Conservation (phyloP, 2,888 invertebrate genomes). For the Hemaris fuciformis region DNA sequence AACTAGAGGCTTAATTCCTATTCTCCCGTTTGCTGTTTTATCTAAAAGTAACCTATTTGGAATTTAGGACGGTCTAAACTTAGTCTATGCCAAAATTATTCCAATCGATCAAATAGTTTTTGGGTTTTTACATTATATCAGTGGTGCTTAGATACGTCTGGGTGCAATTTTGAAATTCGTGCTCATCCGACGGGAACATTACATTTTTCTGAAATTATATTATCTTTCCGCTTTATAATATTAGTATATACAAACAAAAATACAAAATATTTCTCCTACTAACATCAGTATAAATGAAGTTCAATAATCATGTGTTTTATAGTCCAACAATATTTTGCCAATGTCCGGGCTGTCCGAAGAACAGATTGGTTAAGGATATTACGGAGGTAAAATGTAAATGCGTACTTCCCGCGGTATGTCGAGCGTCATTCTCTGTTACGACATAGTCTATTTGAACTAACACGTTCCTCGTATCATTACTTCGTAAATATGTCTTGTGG, state of each 20-base stretch:
- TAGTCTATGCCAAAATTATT: too few relatives aligned
- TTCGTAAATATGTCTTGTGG: not conserved
- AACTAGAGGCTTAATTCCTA: too few relatives aligned
- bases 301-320: not conserved
- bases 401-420: not conserved
- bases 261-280: not conserved
- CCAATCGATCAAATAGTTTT: too few relatives aligned
- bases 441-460: not conserved
- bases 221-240: too few relatives aligned
- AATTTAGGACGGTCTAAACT: too few relatives aligned
- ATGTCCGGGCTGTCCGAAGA: not conserved
- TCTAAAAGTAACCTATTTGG: too few relatives aligned
- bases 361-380: constrained; percentile 3
- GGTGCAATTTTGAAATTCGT: too few relatives aligned
- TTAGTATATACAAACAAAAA: not conserved
- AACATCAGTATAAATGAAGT: not conserved
- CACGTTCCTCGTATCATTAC: not conserved
- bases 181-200: too few relatives aligned
- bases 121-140: too few relatives aligned
- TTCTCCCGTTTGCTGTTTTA: too few relatives aligned
- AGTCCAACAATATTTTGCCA: not conserved
- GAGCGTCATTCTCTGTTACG: not conserved
- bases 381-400: constrained; percentile 4
- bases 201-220: too few relatives aligned
- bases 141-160: too few relatives aligned